phyloP scores from a whole-genome alignment of 1,140 invertebrate genomes.

The Episyrphus balteatus region DNA sequence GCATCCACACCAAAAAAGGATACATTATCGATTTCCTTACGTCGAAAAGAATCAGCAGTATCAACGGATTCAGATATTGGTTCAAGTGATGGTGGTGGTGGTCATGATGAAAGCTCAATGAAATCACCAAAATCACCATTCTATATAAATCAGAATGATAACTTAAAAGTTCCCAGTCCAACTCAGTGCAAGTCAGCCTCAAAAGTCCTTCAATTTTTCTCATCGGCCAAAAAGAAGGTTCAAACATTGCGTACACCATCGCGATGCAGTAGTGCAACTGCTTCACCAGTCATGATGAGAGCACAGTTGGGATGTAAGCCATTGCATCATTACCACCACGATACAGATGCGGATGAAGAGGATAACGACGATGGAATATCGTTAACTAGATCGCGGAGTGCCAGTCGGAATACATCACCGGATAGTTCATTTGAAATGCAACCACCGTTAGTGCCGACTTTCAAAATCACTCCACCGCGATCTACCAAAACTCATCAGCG shows the following conservation, averaged over 20 bases:
- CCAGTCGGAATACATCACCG: slow-evolving; percentile 24
- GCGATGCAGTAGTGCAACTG: slow-evolving; percentile 3
- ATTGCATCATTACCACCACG: slow-evolving; percentile 2
- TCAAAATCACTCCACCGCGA: slow-evolving; percentile 32
- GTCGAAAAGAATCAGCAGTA: neutral
- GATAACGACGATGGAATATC: slow-evolving; percentile 1
- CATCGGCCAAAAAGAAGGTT: slow-evolving; percentile 19
- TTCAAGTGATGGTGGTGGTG: slow-evolving; percentile 4
- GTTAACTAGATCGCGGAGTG: slow-evolving; percentile 9
- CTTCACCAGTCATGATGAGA: slow-evolving; percentile 20
- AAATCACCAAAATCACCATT: neutral
- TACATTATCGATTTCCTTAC: too few species aligned
- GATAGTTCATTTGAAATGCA: slow-evolving; percentile 35
- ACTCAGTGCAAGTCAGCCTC: slow-evolving; percentile 25
- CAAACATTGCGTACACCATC: neutral
- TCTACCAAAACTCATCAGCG: slow-evolving; percentile 12
- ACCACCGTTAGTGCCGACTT: slow-evolving; percentile 29
- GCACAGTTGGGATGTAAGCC: slow-evolving; percentile 20
- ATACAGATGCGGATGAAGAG: neutral
- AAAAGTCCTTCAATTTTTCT: slow-evolving; percentile 29
- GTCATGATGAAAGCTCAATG: neutral
- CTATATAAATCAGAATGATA: slow-evolving; percentile 17
- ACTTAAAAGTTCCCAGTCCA: slow-evolving; percentile 21
- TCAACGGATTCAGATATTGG: slow-evolving; percentile 9
- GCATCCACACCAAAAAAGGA: too few species aligned